Base-by-base conservation (phyloP, 2,888 invertebrate species). In the Argynnis bischoffii region DNA sequence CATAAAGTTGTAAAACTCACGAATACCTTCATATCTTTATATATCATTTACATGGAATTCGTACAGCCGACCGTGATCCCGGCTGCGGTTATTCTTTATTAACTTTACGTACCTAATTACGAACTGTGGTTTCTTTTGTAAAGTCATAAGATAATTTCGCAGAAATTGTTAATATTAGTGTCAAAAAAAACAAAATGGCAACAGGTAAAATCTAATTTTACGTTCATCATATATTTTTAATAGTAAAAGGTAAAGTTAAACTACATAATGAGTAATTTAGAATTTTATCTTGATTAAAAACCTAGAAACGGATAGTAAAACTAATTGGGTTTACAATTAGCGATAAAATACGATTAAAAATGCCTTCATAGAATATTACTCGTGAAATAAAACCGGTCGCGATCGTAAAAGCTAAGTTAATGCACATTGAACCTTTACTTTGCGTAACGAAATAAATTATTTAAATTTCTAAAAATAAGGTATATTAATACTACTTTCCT, bases 31-130 rank as follows among this genome's bases (percentile, higher is more conserved):
- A 51, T 61, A 61, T 54, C 26, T 59, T 54, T 21, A 59, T 47
- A 65, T 47, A 47, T 67, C 69, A 68, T 69, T 71, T 66, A 69
- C 68, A 69, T 69, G 72, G 71, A 67, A 72, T 72, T 65, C 68
- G 63, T 59, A 69, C 51, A 63, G 53, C 55, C 70, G 70, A 51
- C 74, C 75, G 53, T 73, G 73, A 75, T 72, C 75, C 67, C 69
- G 63, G 57, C 53, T 71, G 73, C 64, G 72, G 74, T 72, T 76
- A 67, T 73, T 70, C 72, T 76, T 75, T 74, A 74, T 69, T 71
- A 70, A 71, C 66, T 71, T 67, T 65, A 65, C 69, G 66, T 70
- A 41, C 35, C 35, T 41, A 74, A 74, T 74, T 72, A 74, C 72
- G 63, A 72, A 67, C 63, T 72, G 72, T 71, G 74, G 71, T 72